Evolutionary conservation across 2,888 invertebrate genomes (phyloP), one percentile per base, ranked within the genome.

Genomic region (Carabus problematicus): DNA sequence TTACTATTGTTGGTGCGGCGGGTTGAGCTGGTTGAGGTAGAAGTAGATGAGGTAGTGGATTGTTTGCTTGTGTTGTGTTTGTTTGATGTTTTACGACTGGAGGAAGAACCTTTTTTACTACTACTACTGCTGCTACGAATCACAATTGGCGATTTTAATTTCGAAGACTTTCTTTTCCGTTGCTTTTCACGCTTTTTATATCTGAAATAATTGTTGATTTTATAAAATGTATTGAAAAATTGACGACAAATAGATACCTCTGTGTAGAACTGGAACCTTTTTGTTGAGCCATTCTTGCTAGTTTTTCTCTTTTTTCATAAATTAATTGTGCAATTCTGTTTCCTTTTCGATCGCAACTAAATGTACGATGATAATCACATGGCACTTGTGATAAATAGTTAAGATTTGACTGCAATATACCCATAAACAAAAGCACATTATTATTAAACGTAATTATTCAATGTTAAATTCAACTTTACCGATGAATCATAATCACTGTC

Each of bases 271-370:
- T 81, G 68, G 82, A 77, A 56, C 84, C 83, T 78, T 89, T 90
- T 71, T 83, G 79, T 59, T 85, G 85, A 7, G 91, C 88, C 74
- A 88, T 80, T 71, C 88, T 87, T 60, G 87, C 82, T 45, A 90
- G 82, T 66, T 90, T 89, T 55, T 88, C 85, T 60, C 91, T 86
- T 66, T 92, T 89, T 72, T 90, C 88, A 2, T 91, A 89, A 67
- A 92, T 91, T 59, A 92, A 81, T 73, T 90, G 89, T 16, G 91
- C 89, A 75, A 92, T 87, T 71, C 91, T 85, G 79, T 91, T 92
- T 0, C 80, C 78, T 73, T 82, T 83, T 43, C 79, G 61, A 39
- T 69, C 69, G 0, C 62, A 62, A 62, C 62, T 69, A 55, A 62
- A 69, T 16, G 66, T 58, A 14, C 69, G 54, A 16, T 61, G 61